phyloP scores from a whole-genome alignment of 1,140 invertebrate genomes.

The Drosophila chauvacae region DNA sequence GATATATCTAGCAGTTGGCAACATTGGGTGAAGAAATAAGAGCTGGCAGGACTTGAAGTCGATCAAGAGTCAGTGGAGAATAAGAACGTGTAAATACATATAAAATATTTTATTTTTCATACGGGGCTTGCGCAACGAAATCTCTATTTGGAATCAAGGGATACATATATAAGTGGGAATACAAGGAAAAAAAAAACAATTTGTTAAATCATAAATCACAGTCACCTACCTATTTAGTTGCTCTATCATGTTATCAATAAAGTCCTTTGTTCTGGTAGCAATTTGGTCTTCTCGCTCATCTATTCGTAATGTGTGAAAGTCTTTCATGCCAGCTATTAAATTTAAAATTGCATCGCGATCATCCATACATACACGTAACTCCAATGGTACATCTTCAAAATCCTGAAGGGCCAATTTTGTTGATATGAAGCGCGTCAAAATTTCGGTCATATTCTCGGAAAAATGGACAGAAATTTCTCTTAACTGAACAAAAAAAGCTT shows the following conservation, averaged over 20 bases:
- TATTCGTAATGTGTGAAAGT: constrained; percentile 90
- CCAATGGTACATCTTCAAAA: constrained; percentile 77
- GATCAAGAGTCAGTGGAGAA: too few relatives aligned
- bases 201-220: too few relatives aligned
- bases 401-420: constrained; percentile 60
- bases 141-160: too few relatives aligned
- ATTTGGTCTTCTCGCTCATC: constrained; percentile 91
- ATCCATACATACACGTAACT: constrained; percentile 87
- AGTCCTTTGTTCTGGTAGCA: constrained; percentile 88
- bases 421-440: constrained; percentile 62
- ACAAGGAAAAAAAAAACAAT: too few relatives aligned
- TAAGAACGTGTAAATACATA: too few relatives aligned
- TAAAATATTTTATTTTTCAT: too few relatives aligned
- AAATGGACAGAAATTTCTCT: constrained; percentile 86
- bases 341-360: constrained; percentile 91
- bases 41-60: too few relatives aligned
- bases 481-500: constrained; percentile 89
- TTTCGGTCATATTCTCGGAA: constrained; percentile 83
- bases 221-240: constrained; percentile 7
- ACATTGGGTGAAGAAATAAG: too few relatives aligned
- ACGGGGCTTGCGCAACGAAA: too few relatives aligned
- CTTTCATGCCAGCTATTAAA: constrained; percentile 89
- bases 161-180: too few relatives aligned
- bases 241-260: constrained; percentile 87
- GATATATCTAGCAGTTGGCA: too few relatives aligned